Percentiles rank a stretch among this genome's conserved stretches.
phyloP scores from a whole-genome alignment of 2,797 vertebrate species.

The Typhlichthys eigenmanni region DNA sequence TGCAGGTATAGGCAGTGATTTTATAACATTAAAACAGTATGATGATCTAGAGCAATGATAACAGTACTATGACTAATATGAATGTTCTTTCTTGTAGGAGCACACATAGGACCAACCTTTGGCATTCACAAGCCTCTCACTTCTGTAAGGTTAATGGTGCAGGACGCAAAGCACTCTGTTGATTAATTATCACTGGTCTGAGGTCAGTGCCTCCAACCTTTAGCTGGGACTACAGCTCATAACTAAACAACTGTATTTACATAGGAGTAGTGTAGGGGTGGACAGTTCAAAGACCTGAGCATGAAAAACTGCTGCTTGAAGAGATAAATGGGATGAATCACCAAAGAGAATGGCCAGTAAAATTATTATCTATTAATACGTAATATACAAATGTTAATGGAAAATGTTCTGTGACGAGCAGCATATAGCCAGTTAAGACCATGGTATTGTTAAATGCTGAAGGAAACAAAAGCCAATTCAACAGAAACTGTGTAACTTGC shows the following conservation, averaged over 20 bases:
- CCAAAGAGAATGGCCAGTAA: constrained; percentile 13
- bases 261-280: constrained; percentile 40
- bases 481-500: constrained; percentile 40
- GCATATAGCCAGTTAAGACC: constrained; percentile 27
- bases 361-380: constrained; percentile 42
- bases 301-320: constrained; percentile 40
- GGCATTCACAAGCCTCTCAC: constrained; percentile 47
- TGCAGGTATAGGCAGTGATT: not conserved
- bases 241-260: constrained; percentile 69
- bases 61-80: too few relatives aligned
- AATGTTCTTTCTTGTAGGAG: too few relatives aligned
- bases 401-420: constrained; percentile 34
- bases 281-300: constrained; percentile 33
- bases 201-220: constrained; percentile 63
- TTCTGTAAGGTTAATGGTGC: constrained; percentile 63
- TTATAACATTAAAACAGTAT: not conserved
- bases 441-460: constrained; percentile 28
- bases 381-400: constrained; percentile 38
- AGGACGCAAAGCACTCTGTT: constrained; percentile 37
- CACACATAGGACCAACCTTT: constrained; percentile 14
- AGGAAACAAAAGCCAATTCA: constrained; percentile 20
- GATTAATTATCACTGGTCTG: constrained; percentile 66
- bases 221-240: constrained; percentile 40
- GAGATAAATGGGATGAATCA: constrained; percentile 45
- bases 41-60: too few relatives aligned